Evolutionary conservation across 2,113 vertebrate genomes (phyloP).

Genomic region (Lampris megalopsis): DNA sequence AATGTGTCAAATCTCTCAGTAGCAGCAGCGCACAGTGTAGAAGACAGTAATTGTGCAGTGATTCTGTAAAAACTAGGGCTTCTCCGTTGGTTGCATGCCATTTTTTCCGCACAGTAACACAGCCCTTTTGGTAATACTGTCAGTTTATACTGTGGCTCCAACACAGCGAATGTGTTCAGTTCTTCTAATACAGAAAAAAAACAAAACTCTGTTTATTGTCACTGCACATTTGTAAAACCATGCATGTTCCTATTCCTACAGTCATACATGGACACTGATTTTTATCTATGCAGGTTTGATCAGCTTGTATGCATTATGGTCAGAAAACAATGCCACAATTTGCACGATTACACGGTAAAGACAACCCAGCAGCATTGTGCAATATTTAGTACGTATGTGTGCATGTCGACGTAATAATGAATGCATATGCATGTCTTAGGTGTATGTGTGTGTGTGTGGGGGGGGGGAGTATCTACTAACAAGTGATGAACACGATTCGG

Average conservation of each 20-base stretch:
- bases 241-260: neutral
- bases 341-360: too few relatives aligned
- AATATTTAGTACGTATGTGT: too few relatives aligned
- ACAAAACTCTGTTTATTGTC: neutral
- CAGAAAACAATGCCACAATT: neutral
- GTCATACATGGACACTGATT: neutral
- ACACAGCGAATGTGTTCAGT: neutral
- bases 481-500: constrained; percentile 43
- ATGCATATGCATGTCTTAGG: too few relatives aligned
- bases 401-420: too few relatives aligned
- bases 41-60: too few relatives aligned
- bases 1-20: too few relatives aligned
- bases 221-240: neutral
- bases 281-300: constrained; percentile 10
- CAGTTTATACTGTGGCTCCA: neutral
- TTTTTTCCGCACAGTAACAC: neutral
- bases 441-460: neutral
- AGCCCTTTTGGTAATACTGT: neutral
- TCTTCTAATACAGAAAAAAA: neutral
- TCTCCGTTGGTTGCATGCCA: neutral
- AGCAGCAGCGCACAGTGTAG: too few relatives aligned
- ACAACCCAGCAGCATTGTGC: too few relatives aligned
- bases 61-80: neutral
- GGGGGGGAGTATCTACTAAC: constrained; percentile 20
- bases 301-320: neutral